Evolutionary conservation across 1,140 invertebrate genomes (phyloP).

Genomic region (Lethrus apterus): DNA sequence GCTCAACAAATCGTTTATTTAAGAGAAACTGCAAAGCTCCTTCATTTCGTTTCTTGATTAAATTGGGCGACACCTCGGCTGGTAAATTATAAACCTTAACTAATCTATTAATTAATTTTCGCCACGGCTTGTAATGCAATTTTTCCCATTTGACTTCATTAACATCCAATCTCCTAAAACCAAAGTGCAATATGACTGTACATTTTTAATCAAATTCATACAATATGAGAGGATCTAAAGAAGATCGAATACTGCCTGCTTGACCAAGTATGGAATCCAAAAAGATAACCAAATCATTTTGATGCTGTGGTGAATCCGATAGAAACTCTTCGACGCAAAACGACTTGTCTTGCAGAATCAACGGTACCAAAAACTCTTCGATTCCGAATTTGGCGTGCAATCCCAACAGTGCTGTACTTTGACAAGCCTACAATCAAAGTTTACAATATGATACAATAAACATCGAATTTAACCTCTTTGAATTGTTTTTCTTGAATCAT

Average conservation of each 20-base stretch:
- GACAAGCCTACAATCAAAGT: slow-evolving; percentile 47
- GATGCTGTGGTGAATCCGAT: slow-evolving; percentile 48
- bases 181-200: slow-evolving; percentile 27
- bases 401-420: slow-evolving; percentile 53
- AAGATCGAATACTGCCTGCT: slow-evolving; percentile 31
- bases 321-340: slow-evolving; percentile 61
- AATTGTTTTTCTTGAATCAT: slow-evolving; percentile 48
- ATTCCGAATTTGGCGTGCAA: slow-evolving; percentile 56
- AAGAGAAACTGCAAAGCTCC: slow-evolving; percentile 60
- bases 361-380: slow-evolving; percentile 59
- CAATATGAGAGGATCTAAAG: slow-evolving; percentile 41
- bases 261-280: slow-evolving; percentile 52
- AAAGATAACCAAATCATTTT: slow-evolving; percentile 50
- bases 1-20: slow-evolving; percentile 54
- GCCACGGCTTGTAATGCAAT: slow-evolving; percentile 50
- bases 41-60: slow-evolving; percentile 53
- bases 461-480: slow-evolving; percentile 45
- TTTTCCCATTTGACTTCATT: slow-evolving; percentile 53
- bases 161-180: slow-evolving; percentile 46
- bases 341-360: slow-evolving; percentile 66
- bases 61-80: slow-evolving; percentile 52
- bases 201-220: slow-evolving; percentile 27
- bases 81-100: slow-evolving; percentile 55
- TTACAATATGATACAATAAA: background rate
- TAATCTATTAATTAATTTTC: slow-evolving; percentile 53